These are phyloP conservation scores for Leptopilina boulardi DNA, from an alignment of 1,140 invertebrate species.

Conservation along the genomic window DNA sequence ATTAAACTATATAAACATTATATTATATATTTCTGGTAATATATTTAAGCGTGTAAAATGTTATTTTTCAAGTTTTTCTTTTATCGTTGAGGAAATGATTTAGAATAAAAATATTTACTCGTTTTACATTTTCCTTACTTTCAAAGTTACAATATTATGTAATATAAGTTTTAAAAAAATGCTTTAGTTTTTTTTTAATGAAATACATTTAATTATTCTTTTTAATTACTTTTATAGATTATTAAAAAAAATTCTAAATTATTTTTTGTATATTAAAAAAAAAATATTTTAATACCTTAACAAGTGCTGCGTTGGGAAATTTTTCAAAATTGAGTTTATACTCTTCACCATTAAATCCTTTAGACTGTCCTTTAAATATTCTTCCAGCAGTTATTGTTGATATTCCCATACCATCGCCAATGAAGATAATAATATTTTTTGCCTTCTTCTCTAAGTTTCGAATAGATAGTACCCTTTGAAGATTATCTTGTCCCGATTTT, in stretches of 20 bases:
- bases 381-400: slow-evolving; percentile 81
- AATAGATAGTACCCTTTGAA: slow-evolving; percentile 64
- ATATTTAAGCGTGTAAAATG: not conserved
- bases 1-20: slow-evolving; percentile 8
- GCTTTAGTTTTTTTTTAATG: no score
- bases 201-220: no score
- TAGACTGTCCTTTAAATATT: slow-evolving; percentile 78
- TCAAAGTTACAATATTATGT: no score
- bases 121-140: no score
- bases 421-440: slow-evolving; percentile 83
- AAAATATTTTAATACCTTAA: slow-evolving; percentile 74
- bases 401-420: slow-evolving; percentile 86
- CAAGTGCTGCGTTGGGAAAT: slow-evolving; percentile 78
- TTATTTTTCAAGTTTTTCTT: not conserved
- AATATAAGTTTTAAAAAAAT: no score
- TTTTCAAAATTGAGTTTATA: slow-evolving; percentile 77
- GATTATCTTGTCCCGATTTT: slow-evolving; percentile 68
- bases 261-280: slow-evolving; percentile 7
- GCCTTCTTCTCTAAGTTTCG: slow-evolving; percentile 76
- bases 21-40: not conserved
- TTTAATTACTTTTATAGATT: no score
- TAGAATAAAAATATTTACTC: not conserved
- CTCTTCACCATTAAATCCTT: slow-evolving; percentile 77
- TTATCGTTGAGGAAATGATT: not conserved
- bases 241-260: no score